These are phyloP conservation scores for Poecilia velifera DNA, from an alignment of 2,797 vertebrate genomes.

Conservation along the genomic window DNA sequence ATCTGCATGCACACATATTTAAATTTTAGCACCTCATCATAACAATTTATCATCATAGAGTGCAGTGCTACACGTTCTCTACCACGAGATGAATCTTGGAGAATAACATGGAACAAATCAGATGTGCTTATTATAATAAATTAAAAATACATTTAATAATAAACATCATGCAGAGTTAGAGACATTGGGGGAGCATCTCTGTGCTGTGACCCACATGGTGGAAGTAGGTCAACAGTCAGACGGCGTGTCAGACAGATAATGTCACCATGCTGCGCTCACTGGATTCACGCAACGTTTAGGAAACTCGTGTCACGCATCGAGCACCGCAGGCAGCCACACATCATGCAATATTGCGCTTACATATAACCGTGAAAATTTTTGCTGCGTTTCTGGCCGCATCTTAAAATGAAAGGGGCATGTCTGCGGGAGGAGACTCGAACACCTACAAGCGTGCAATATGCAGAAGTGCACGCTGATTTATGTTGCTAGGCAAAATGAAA, in stretches of 20 bases:
- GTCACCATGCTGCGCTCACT: slow-evolving; percentile 67
- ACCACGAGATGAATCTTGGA: background rate
- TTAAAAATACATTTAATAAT: slow-evolving; percentile 14
- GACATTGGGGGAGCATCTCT: slow-evolving; percentile 50
- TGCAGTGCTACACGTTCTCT: background rate
- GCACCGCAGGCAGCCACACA: slow-evolving; percentile 5
- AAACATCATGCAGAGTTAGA: slow-evolving; percentile 15
- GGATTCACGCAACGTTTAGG: slow-evolving; percentile 58
- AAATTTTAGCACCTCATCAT: slow-evolving; percentile 5
- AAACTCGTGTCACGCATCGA: slow-evolving; percentile 44
- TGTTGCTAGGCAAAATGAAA: slow-evolving; percentile 78
- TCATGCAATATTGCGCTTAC: background rate
- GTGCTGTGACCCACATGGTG: slow-evolving; percentile 73
- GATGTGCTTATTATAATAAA: background rate
- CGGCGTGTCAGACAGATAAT: slow-evolving; percentile 77
- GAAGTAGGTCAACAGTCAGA: slow-evolving; percentile 82
- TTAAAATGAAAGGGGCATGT: background rate
- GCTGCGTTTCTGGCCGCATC: background rate
- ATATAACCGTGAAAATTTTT: background rate
- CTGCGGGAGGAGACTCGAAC: background rate
- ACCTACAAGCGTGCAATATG: slow-evolving; percentile 28
- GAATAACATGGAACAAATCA: background rate
- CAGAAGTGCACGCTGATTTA: slow-evolving; percentile 56
- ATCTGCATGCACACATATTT: slow-evolving; percentile 78
- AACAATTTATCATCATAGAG: background rate